Conservation (phyloP, 2,888 invertebrate species). For the Chalcosyrphus nemorum region DNA sequence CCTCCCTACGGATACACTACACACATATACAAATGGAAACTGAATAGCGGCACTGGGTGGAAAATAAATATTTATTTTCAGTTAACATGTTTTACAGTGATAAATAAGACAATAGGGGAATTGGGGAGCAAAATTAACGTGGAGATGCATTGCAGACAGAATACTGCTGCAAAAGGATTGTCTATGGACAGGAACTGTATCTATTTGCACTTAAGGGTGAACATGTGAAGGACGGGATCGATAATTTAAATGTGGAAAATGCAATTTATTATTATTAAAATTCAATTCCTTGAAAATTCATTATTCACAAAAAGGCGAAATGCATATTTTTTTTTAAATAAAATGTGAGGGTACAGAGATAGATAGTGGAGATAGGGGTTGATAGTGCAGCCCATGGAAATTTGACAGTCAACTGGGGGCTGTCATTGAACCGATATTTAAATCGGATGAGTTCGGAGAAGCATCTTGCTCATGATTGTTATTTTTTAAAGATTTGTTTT, state of each 20-base stretch:
- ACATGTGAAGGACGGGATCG: background rate
- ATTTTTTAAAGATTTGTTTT: too few relatives aligned
- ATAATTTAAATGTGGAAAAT: background rate
- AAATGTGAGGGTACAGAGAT: too few relatives aligned
- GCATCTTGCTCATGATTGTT: too few relatives aligned
- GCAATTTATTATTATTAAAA: background rate
- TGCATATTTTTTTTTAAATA: too few relatives aligned
- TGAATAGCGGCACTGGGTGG: conserved; percentile 10
- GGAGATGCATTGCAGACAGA: background rate
- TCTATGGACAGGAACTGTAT: background rate
- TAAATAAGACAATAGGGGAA: conserved; percentile 22
- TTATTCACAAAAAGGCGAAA: too few relatives aligned
- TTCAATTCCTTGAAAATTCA: too few relatives aligned
- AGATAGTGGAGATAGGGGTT: too few relatives aligned
- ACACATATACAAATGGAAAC: conserved; percentile 13
- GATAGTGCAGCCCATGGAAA: too few relatives aligned
- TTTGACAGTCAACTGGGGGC: too few relatives aligned
- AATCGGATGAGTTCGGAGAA: too few relatives aligned
- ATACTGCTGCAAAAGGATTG: background rate
- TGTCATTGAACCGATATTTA: too few relatives aligned
- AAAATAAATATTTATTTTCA: conserved; percentile 46
- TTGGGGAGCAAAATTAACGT: background rate
- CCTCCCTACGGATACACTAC: background rate
- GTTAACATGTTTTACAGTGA: conserved; percentile 44
- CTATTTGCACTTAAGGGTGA: background rate